Evolutionary conservation across 1,140 invertebrate species (phyloP), one percentile per base, ranked within the genome.

Genomic region (Myzus persicae): DNA sequence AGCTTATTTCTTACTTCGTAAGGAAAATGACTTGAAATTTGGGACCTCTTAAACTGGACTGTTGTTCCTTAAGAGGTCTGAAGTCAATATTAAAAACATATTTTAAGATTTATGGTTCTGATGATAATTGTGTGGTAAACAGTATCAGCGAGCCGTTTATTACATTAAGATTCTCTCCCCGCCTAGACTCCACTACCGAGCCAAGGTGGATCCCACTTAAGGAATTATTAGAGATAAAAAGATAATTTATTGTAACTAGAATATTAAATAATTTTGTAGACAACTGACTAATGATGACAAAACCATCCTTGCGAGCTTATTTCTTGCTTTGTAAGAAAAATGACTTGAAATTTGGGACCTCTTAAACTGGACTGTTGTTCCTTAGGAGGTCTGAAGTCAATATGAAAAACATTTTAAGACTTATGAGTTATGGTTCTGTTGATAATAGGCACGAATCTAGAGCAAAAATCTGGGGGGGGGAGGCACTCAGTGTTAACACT

Each of bases 241-340:
- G 8, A 31, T 31, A 5, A 31, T 59, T n/a, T n/a, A n/a, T n/a
- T 59, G 26, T 59, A 31, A 31, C 26, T 31, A 59, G 54, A 59
- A 9, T 59, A 59, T 8, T 59, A 31, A 31, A 59, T 59, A 59
- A 59, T 59, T 59, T 26, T 59, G 54, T 31, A 11, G 26, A 11
- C 26, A 51, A 82, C 24, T 48, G 44, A 92, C 76, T 92, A 38
- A 92, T 92, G 76, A 92, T 84, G 44, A 93, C 81, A 38, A 51
- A 24, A 85, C 91, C 46, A 54, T 93, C 81, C 46, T 93, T 85
- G 81, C 81, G 81, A 93, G 81, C 76, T 93, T 85, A 93, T 93
- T 51, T 36, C 46, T 93, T 93, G 20, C 38, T 2, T 51, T 85
- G 9, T 82, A 40, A 93, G 81, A 36, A 42, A 67, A 42, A 85